Evolutionary conservation across 2,888 invertebrate genomes (phyloP).

Genomic region (Norana najaformis): DNA sequence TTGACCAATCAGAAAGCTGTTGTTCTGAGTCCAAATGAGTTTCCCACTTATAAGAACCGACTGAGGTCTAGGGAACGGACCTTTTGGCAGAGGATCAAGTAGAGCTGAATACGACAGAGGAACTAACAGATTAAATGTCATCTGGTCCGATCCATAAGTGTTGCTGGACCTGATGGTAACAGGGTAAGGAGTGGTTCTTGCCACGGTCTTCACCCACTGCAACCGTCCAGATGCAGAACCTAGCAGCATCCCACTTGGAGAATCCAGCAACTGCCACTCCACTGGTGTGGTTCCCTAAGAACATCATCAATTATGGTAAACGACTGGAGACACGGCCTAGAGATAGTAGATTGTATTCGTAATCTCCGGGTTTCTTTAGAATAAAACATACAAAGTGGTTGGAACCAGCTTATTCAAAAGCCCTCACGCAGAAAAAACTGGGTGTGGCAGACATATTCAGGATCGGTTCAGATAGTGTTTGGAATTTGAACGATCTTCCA

Average conservation of each 20-base stretch:
- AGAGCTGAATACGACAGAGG: slow-evolving; percentile 28
- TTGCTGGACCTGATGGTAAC: slow-evolving; percentile 26
- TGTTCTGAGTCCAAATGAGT: slow-evolving; percentile 23
- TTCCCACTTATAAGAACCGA: slow-evolving; percentile 35
- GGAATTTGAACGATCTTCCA: too few species aligned
- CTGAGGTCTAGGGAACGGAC: slow-evolving; percentile 24
- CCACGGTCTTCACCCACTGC: slow-evolving; percentile 27
- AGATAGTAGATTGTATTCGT: too few species aligned
- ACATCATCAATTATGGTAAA: neutral
- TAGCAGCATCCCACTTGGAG: slow-evolving; percentile 29
- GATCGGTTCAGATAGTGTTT: too few species aligned
- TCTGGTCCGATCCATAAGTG: slow-evolving; percentile 19
- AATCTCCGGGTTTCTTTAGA: too few species aligned
- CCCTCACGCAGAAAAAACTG: too few species aligned
- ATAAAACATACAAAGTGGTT: too few species aligned
- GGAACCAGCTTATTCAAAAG: too few species aligned
- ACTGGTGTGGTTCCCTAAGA: slow-evolving; percentile 31
- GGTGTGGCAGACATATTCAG: too few species aligned
- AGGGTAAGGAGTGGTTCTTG: slow-evolving; percentile 17
- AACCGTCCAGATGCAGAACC: slow-evolving; percentile 24
- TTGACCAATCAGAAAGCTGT: slow-evolving; percentile 20
- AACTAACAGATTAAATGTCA: slow-evolving; percentile 29
- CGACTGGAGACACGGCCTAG: neutral
- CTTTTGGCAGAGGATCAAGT: slow-evolving; percentile 30
- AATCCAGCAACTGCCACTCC: slow-evolving; percentile 24